Evolutionary conservation across 2,113 vertebrate genomes (phyloP).

Genomic region (Eublepharis macularius): DNA sequence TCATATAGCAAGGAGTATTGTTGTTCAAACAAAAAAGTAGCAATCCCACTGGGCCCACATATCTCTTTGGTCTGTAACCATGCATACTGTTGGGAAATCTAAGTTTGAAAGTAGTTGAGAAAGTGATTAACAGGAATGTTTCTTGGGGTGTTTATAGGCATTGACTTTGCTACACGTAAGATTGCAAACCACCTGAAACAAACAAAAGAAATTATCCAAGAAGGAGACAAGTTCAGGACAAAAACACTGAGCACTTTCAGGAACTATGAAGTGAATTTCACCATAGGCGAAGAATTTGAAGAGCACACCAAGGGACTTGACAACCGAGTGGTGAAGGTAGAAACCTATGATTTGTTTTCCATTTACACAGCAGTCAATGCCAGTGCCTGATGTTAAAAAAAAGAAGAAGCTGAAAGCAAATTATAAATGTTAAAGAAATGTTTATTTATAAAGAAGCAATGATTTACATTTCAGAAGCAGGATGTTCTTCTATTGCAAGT

Average conservation of each 20-base stretch:
- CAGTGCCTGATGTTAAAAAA: background rate
- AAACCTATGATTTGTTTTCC: background rate
- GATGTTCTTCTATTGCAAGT: constrained; percentile 17
- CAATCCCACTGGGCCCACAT: background rate
- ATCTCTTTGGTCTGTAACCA: background rate
- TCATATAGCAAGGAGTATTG: background rate
- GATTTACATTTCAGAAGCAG: constrained; percentile 20
- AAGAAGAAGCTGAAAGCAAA: background rate
- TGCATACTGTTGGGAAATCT: constrained; percentile 10
- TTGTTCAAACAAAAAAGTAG: background rate
- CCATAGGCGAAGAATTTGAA: constrained; percentile 90
- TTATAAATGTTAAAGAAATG: constrained; percentile 24
- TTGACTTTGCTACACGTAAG: constrained; percentile 96
- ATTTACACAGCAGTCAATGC: background rate
- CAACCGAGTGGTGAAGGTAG: constrained; percentile 84
- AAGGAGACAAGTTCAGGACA: constrained; percentile 89
- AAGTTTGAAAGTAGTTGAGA: constrained; percentile 21
- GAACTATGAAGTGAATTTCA: constrained; percentile 90
- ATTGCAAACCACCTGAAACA: constrained; percentile 87
- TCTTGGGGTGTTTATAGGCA: constrained; percentile 76
- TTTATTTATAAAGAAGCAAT: constrained; percentile 32
- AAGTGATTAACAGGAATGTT: constrained; percentile 27
- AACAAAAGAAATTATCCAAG: constrained; percentile 89
- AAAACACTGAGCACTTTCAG: constrained; percentile 93
- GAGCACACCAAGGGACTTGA: constrained; percentile 91